Evolutionary conservation across 1,140 invertebrate species (phyloP), one percentile per base, ranked within the genome.

Genomic region (Drosophila punjabiensis): DNA sequence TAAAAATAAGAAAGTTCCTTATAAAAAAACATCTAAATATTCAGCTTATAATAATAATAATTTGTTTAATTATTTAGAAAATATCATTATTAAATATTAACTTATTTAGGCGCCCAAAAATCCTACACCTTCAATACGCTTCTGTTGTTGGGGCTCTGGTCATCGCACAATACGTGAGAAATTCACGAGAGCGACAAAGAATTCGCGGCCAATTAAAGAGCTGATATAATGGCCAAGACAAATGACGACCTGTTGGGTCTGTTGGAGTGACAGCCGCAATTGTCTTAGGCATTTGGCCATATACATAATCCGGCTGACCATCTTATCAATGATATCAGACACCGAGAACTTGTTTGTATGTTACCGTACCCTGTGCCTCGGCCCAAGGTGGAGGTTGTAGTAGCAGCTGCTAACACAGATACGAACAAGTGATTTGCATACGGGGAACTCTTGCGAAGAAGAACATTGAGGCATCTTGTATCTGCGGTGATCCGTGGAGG

Each of bases 311-410:
- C 64, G 67, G 32, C 33, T 56, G 62, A 32, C 67, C 79, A 84
- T 70, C 85, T 88, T 88, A 88, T 88, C 84, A 88, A 66, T 75
- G 81, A 70, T 88, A 84, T 84, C 73, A 75, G 64, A 69, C 47
- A 47, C 59, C 45, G 53, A 87, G 62, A 88, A 87, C 85, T 84
- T 81, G 84, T 88, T 85, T 81, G 33, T 5, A 7, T 24, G 24
- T 24, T 24, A 24, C 24, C 24, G 24, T 24, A 30, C 59, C 18
- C 43, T 14, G 35, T 55, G 55, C 47, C 18, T 20, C 24, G 33
- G 65, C 6, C 63, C 58, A 75, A 75, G 71, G 71, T 74, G 32
- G 69, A 62, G 56, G 37, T 39, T 74, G 68, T 71, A 35, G 68
- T 71, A 62, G 71, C 71, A 75, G 30, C 68, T 75, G 69, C 37